phyloP scores from a whole-genome alignment of 2,113 vertebrate species.

The Bothrops jararaca region DNA sequence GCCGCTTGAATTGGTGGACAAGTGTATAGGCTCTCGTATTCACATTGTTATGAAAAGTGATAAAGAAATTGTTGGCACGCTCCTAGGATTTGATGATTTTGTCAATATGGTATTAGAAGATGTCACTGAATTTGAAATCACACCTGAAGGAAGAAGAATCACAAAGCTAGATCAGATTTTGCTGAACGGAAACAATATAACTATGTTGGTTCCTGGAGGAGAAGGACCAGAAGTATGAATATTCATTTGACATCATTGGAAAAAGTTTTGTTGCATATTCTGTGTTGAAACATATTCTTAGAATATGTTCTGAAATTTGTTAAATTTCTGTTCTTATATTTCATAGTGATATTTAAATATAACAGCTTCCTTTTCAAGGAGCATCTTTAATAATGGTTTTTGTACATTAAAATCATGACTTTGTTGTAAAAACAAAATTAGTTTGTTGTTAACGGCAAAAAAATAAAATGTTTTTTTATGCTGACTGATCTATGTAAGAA shows the following conservation, averaged over 20 bases:
- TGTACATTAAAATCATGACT: slow-evolving; percentile 58
- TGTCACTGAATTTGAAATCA: no score
- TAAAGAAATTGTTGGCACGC: no score
- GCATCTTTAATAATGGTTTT: slow-evolving; percentile 41
- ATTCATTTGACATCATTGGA: slow-evolving; percentile 25
- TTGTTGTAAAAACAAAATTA: slow-evolving; percentile 40
- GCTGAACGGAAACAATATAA: slow-evolving; percentile 97
- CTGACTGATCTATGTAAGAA: not conserved
- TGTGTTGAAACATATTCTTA: not conserved
- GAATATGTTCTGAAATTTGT: not conserved
- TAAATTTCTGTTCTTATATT: slow-evolving; percentile 28
- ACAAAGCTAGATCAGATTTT: slow-evolving; percentile 98
- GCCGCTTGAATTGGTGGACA: no score
- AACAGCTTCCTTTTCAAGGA: slow-evolving; percentile 52
- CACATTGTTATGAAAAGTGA: no score
- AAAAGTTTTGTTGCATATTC: slow-evolving; percentile 26
- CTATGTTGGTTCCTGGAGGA: slow-evolving; percentile 97
- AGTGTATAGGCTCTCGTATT: no score
- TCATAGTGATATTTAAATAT: slow-evolving; percentile 43
- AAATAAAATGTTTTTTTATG: slow-evolving; percentile 40
- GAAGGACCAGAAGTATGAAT: slow-evolving; percentile 94
- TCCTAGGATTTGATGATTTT: no score
- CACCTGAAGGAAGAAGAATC: slow-evolving; percentile 93
- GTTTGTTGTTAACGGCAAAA: slow-evolving; percentile 51
- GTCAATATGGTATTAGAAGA: no score